phyloP scores from a whole-genome alignment of 2,888 invertebrate genomes.

The Ypsolopha scabrella region DNA sequence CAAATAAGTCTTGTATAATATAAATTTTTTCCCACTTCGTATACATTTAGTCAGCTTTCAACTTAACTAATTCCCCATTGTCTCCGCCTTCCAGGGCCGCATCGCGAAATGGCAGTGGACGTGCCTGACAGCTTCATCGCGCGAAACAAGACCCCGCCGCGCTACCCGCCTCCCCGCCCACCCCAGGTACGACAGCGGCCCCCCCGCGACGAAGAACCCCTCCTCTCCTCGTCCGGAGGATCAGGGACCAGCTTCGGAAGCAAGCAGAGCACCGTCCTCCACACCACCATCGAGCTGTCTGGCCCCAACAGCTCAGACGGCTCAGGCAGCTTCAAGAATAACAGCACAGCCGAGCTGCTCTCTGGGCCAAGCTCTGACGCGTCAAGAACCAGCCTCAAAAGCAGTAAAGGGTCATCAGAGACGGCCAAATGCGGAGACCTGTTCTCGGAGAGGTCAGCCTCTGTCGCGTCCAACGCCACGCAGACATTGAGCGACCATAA shows the following conservation, averaged over 20 bases:
- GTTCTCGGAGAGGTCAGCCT: conserved; percentile 43
- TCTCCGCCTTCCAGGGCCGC: conserved; percentile 74
- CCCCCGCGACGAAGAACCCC: conserved; percentile 62
- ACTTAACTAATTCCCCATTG: too few species aligned
- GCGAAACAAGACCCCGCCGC: conserved; percentile 90
- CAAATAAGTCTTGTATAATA: too few species aligned
- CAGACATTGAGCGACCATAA: conserved; percentile 53
- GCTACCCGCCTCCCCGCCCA: conserved; percentile 87
- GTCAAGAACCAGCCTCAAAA: conserved; percentile 55
- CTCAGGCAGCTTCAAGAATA: conserved; percentile 53
- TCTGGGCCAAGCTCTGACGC: conserved; percentile 57
- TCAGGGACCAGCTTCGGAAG: conserved; percentile 59
- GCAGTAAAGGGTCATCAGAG: conserved; percentile 47
- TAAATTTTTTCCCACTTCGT: too few species aligned
- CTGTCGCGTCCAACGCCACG: conserved; percentile 38
- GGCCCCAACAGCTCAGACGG: conserved; percentile 47
- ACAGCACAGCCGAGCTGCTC: conserved; percentile 46
- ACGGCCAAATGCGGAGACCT: conserved; percentile 56
- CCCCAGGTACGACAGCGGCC: conserved; percentile 71
- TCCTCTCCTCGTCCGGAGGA: conserved; percentile 46
- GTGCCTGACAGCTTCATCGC: conserved; percentile 96
- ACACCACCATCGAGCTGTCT: conserved; percentile 39
- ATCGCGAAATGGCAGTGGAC: conserved; percentile 99
- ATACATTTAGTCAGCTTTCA: too few species aligned
- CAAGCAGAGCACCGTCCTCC: conserved; percentile 54